Evolutionary conservation across 2,113 vertebrate species (phyloP), one percentile per base, ranked within the genome.

Genomic region (Phylloscopus whistleri): DNA sequence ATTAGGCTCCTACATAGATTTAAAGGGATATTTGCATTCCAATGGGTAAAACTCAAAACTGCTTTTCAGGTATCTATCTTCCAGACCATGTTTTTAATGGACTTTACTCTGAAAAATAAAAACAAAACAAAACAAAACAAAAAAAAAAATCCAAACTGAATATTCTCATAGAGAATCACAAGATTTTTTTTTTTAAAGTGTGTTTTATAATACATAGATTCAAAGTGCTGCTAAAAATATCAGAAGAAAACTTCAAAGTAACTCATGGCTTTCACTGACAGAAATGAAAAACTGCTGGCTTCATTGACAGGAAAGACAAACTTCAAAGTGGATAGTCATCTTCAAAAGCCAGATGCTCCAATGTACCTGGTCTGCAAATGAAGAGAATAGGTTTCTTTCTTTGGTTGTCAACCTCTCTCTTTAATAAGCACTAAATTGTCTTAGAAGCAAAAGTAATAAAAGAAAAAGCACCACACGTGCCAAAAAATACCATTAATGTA

Each of bases 211-310:
- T 67, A 44, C 27, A 33, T 30, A 23, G 44, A n/a, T 70, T 75
- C 55, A 51, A 90, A 63, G 48, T 49, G 8, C 46, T 41, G 56
- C 35, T 88, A 75, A 82, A 88, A 86, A 87, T 7, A 5, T 52
- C 48, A 80, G 33, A 39, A 77, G 22, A 94, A 80, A 60, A 87
- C 87, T 96, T 96, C 93, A 87, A 75, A 95, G 95, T 49, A n/a
- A 59, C 5, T 90, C 55, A 58, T 48, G 52, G 16, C 56, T 96
- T 93, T 51, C 28, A 44, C 35, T 43, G 52, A 44, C 28, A 88
- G 55, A 91, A 93, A 90, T 76, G 30, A 91, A 87, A 84, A 91
- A 23, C 31, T 85, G 56, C 33, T 90, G 53, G 22, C 64, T 86
- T 90, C 39, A 22, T 6, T 84, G 90, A 85, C 76, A 94, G 76